phyloP scores from a whole-genome alignment of 2,888 invertebrate species.

The Thereva nobilitata region DNA sequence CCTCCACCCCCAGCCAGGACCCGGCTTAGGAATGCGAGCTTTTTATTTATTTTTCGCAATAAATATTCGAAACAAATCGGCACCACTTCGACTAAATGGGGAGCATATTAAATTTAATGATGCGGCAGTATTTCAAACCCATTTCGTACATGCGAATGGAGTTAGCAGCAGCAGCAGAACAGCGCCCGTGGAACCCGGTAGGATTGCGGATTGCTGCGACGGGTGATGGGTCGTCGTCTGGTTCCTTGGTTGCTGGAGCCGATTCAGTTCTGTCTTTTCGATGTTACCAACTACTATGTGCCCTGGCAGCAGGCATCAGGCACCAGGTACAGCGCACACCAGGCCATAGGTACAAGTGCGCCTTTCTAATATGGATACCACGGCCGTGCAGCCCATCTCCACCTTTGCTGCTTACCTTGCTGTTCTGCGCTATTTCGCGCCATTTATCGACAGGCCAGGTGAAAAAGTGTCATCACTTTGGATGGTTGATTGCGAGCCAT shows the following conservation, averaged over 20 bases:
- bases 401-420: conserved; percentile 10
- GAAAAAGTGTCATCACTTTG: conserved; percentile 39
- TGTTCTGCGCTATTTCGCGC: conserved; percentile 28
- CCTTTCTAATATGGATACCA: background rate
- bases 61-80: conserved; percentile 60
- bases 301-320: background rate
- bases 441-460: conserved; percentile 34
- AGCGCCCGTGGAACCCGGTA: background rate
- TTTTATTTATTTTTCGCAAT: conserved; percentile 51
- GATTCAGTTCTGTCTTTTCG: conserved; percentile 4
- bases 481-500: conserved; percentile 37
- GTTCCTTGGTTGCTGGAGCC: no score
- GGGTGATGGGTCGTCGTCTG: conserved; percentile 22
- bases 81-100: conserved; percentile 61
- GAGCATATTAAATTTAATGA: conserved; percentile 61
- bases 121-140: conserved; percentile 60
- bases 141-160: conserved; percentile 47
- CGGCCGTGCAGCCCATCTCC: background rate
- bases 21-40: conserved; percentile 2
- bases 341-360: no score
- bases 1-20: conserved; percentile 6
- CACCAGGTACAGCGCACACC: no score
- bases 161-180: conserved; percentile 19
- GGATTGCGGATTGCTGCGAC: background rate
- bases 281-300: background rate